These are phyloP conservation scores for Oceanites oceanicus DNA, from an alignment of 2,113 vertebrate genomes.

Conservation along the genomic window DNA sequence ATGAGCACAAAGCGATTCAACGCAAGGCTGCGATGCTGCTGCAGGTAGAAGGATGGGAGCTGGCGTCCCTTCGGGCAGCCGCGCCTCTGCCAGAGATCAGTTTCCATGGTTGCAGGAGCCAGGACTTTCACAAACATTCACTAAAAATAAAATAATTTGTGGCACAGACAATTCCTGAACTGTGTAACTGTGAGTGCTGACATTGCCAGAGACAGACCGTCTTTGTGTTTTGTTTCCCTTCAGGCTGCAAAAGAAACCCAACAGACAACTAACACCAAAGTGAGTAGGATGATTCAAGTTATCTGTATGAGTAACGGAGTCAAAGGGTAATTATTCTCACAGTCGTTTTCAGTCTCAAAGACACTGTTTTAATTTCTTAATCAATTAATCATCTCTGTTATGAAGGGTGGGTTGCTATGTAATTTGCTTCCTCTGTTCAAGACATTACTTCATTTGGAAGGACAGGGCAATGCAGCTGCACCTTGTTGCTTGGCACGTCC, in stretches of 20 bases:
- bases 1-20: neutral
- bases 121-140: neutral
- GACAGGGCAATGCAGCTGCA: neutral
- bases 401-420: neutral
- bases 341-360: neutral
- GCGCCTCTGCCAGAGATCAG: neutral
- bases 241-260: conserved; percentile 64
- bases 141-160: conserved; percentile 26
- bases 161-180: neutral
- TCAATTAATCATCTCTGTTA: neutral
- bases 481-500: neutral
- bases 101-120: conserved; percentile 49
- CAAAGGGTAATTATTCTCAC: neutral
- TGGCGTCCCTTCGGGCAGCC: neutral
- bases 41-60: neutral
- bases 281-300: conserved; percentile 45
- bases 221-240: conserved; percentile 53
- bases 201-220: neutral
- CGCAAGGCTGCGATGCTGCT: neutral
- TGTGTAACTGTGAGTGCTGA: neutral
- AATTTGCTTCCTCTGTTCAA: neutral
- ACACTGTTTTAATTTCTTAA: neutral
- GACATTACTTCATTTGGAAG: neutral
- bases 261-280: conserved; percentile 59
- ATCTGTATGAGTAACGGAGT: neutral